phyloP scores from a whole-genome alignment of 2,888 invertebrate genomes.

The Platypus cylindrus region DNA sequence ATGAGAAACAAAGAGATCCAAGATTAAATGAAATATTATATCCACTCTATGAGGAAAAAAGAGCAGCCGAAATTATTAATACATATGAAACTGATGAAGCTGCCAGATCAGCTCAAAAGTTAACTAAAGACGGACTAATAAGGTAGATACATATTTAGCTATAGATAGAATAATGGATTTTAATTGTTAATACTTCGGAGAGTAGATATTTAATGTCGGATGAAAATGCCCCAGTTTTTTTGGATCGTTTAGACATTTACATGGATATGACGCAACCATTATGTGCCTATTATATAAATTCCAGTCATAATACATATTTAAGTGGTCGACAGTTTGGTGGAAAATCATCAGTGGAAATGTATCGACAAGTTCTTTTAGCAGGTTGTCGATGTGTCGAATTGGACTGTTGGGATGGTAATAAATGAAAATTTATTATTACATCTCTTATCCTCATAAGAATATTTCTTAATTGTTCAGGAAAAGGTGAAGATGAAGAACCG shows the following conservation, averaged over 20 bases:
- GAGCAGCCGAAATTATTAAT: constrained; percentile 83
- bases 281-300: constrained; percentile 98
- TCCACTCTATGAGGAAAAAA: constrained; percentile 89
- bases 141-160: constrained; percentile 35
- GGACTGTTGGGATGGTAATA: constrained; percentile 89
- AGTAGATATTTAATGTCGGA: constrained; percentile 95
- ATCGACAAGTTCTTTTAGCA: constrained; percentile 88
- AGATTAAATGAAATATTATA: constrained; percentile 96
- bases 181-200: neutral
- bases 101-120: constrained; percentile 53
- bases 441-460: neutral
- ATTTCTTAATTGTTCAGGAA: constrained; percentile 36
- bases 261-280: constrained; percentile 99
- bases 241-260: constrained; percentile 93
- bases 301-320: constrained; percentile 92
- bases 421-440: neutral
- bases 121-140: constrained; percentile 92
- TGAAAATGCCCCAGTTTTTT: constrained; percentile 98
- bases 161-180: neutral
- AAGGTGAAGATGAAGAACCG: constrained; percentile 95
- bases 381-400: constrained; percentile 97
- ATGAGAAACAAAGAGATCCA: constrained; percentile 96
- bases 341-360: constrained; percentile 97
- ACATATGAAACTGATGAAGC: constrained; percentile 84
- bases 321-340: constrained; percentile 96